A percentile compares a stretch with the other conserved stretches of the same genome.
phyloP scores from a whole-genome alignment of 2,113 vertebrate genomes.

The Dipodomys ordii region DNA sequence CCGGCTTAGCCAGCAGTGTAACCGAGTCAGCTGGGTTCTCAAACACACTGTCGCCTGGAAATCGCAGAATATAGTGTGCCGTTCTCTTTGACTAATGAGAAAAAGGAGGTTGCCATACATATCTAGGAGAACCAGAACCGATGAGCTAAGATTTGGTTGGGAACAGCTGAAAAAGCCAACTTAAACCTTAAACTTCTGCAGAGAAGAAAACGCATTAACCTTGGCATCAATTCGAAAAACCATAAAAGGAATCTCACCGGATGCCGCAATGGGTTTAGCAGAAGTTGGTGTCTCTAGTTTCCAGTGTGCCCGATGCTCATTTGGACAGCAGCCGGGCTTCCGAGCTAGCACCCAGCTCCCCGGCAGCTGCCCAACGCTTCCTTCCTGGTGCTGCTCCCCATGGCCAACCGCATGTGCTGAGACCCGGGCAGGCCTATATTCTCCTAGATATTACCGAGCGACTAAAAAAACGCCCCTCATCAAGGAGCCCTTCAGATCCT shows the following conservation, averaged over 20 bases:
- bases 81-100: not conserved
- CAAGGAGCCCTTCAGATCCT: conserved; percentile 16
- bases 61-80: not conserved
- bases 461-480: conserved; percentile 33
- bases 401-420: conserved; percentile 69
- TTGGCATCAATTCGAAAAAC: conserved; percentile 70
- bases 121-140: not conserved
- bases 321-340: conserved; percentile 78
- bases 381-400: conserved; percentile 41
- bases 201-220: conserved; percentile 75
- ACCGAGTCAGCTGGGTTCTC: conserved; percentile 76
- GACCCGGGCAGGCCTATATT: conserved; percentile 40
- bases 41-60: conserved; percentile 73
- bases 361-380: conserved; percentile 73
- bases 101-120: not conserved
- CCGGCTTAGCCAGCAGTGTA: conserved; percentile 78
- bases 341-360: conserved; percentile 66
- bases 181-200: not conserved
- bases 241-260: conserved; percentile 74
- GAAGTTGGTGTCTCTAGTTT: conserved; percentile 56
- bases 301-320: conserved; percentile 54
- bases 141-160: conserved; percentile 74
- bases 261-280: conserved; percentile 75
- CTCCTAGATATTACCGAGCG: conserved; percentile 29
- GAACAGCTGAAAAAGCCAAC: conserved; percentile 68